Conservation (phyloP, 1,140 invertebrate genomes). For the Dendrolimus kikuchii region DNA sequence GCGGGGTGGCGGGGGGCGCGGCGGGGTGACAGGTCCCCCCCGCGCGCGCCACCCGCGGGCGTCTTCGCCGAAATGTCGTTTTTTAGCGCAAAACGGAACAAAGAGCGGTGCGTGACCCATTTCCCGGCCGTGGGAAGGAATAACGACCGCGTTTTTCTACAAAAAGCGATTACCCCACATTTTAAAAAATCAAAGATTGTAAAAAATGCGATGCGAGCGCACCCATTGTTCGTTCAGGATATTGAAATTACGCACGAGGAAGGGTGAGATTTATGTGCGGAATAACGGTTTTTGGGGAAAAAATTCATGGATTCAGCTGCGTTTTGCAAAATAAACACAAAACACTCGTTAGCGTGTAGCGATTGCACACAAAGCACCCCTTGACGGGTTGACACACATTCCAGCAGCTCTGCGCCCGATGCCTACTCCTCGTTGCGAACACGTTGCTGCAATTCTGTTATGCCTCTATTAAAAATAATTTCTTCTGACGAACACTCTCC, state of each 20-base stretch:
- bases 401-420: no score
- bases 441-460: no score
- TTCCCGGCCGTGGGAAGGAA: constrained; percentile 68
- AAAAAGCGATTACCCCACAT: constrained; percentile 69
- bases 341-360: constrained; percentile 8
- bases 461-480: no score
- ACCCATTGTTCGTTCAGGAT: constrained; percentile 54
- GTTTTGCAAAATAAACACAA: constrained; percentile 7
- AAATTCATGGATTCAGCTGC: constrained; percentile 59
- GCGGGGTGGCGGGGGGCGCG: constrained; percentile 20
- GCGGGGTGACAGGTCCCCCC: constrained; percentile 40
- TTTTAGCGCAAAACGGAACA: constrained; percentile 64
- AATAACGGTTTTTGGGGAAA: constrained; percentile 66
- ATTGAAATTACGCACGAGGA: constrained; percentile 65
- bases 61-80: constrained; percentile 42
- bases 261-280: constrained; percentile 68
- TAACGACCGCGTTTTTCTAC: constrained; percentile 62
- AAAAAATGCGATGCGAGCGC: constrained; percentile 49
- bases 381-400: no score
- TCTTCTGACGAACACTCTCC: no score
- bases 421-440: no score
- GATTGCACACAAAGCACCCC: constrained; percentile 7
- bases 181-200: constrained; percentile 47
- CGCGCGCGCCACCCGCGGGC: constrained; percentile 7
- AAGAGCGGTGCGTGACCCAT: constrained; percentile 63